Evolutionary conservation across 2,113 vertebrate species (phyloP), one percentile per base, ranked within the genome.

Genomic region (Galemys pyrenaicus): DNA sequence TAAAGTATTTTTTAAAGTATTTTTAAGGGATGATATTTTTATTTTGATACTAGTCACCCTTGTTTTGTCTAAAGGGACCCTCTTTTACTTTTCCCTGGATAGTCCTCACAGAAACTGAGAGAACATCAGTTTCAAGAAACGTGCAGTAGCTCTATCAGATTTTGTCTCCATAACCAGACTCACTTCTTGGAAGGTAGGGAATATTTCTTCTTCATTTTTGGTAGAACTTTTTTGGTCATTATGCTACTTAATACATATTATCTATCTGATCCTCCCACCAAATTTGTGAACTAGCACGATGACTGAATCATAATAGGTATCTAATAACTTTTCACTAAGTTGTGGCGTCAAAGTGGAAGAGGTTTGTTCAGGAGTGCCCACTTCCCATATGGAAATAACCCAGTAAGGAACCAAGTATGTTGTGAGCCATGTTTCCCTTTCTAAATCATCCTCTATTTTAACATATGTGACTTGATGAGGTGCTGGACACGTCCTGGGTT

Each of bases 271-370:
- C 88, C 54, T 26, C 37, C 30, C 39, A 62, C 39, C 12, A 62
- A 73, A 86, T 37, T 35, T 87, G 35, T 77, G 41, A 68, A 19
- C 54, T 87, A 84, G 24, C 39, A 88, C 35, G 58, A 70, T 80
- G 73, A 41, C 51, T 88, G n/a, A 28, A 51, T 95, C 32, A 67
- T 35, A 51, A 19, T 39, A 82, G 56, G 3, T 30, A 60, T 37
- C n/a, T 64, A 71, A 51, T 10, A 80, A 93, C 24, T 74, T 91
- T 94, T 89, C 39, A 65, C 15, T 87, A 37, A 90, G 35, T 83
- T 15, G 12, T 9, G 49, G 8, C 79, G 15, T 51, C 64, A 79
- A 75, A 90, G 8, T 70, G 32, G 28, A 83, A 78, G 87, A 89
- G 58, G 12, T 80, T 84, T 84, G 51, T 30, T 74, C 49, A 30